phyloP scores from a whole-genome alignment of 2,888 invertebrate species.

The Eristalinus sepulchralis region DNA sequence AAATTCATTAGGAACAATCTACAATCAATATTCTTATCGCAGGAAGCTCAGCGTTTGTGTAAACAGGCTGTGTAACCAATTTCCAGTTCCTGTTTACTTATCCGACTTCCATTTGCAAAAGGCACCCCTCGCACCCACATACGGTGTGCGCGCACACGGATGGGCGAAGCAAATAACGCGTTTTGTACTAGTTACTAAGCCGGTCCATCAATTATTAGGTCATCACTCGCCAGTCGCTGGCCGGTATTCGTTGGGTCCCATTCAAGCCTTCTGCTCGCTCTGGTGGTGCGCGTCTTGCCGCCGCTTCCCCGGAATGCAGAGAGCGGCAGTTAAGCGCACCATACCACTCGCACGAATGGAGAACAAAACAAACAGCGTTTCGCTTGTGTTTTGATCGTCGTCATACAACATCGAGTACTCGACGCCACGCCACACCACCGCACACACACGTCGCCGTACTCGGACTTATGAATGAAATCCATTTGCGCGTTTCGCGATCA shows the following conservation, averaged over 20 bases:
- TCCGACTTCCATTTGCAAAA: slow-evolving; percentile 69
- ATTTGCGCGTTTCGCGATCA: slow-evolving; percentile 53
- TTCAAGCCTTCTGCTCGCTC: slow-evolving; percentile 29
- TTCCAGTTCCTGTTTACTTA: slow-evolving; percentile 69
- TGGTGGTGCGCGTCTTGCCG: neutral
- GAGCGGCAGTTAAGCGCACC: slow-evolving; percentile 16
- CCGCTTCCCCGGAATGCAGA: neutral
- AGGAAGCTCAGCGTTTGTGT: slow-evolving; percentile 64
- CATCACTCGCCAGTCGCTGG: slow-evolving; percentile 45
- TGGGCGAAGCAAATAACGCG: slow-evolving; percentile 26
- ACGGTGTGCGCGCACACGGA: slow-evolving; percentile 1
- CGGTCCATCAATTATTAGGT: slow-evolving; percentile 66
- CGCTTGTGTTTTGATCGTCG: slow-evolving; percentile 21
- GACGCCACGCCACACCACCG: slow-evolving; percentile 38
- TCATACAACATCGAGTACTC: slow-evolving; percentile 38
- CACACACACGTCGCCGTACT: neutral
- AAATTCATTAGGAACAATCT: slow-evolving; percentile 72
- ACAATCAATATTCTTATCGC: slow-evolving; percentile 72
- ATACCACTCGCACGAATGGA: slow-evolving; percentile 40
- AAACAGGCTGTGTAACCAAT: slow-evolving; percentile 67
- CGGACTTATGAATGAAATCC: slow-evolving; percentile 65
- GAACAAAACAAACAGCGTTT: slow-evolving; percentile 50
- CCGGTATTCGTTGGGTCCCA: neutral
- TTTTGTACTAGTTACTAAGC: slow-evolving; percentile 51
- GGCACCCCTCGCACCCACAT: slow-evolving; percentile 2